Conservation (phyloP, 2,888 invertebrate genomes). For the Xestia ashworthii region DNA sequence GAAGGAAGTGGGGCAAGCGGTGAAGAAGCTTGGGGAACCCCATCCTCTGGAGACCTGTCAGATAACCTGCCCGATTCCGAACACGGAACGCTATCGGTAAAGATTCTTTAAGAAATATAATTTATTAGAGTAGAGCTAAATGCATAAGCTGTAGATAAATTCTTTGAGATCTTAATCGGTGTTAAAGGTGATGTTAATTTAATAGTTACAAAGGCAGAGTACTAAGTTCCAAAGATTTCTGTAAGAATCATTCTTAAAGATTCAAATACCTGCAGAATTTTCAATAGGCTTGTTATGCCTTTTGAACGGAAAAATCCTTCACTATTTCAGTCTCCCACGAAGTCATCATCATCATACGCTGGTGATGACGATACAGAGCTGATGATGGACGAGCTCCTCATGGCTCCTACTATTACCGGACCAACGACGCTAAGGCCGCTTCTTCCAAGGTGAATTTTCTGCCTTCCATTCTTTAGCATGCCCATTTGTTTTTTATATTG, state of each 20-base stretch:
- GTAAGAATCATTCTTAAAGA: background rate
- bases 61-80: constrained; percentile 94
- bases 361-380: constrained; percentile 95
- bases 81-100: constrained; percentile 92
- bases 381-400: constrained; percentile 95
- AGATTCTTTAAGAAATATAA: constrained; percentile 52
- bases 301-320: constrained; percentile 74
- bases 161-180: background rate
- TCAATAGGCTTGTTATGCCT: constrained; percentile 58
- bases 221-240: background rate
- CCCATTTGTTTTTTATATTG: background rate
- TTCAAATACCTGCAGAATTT: background rate
- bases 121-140: background rate
- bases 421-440: constrained; percentile 93
- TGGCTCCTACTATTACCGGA: constrained; percentile 94
- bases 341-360: constrained; percentile 92
- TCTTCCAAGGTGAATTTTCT: constrained; percentile 91
- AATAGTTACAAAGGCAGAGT: background rate
- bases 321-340: constrained; percentile 91
- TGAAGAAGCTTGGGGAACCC: constrained; percentile 97
- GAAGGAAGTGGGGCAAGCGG: constrained; percentile 96
- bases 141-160: background rate
- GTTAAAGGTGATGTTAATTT: background rate
- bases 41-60: constrained; percentile 95
- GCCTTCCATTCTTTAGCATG: background rate